These are phyloP conservation scores for Peromyscus attwateri DNA, from an alignment of 2,797 vertebrate species.

Conservation along the genomic window DNA sequence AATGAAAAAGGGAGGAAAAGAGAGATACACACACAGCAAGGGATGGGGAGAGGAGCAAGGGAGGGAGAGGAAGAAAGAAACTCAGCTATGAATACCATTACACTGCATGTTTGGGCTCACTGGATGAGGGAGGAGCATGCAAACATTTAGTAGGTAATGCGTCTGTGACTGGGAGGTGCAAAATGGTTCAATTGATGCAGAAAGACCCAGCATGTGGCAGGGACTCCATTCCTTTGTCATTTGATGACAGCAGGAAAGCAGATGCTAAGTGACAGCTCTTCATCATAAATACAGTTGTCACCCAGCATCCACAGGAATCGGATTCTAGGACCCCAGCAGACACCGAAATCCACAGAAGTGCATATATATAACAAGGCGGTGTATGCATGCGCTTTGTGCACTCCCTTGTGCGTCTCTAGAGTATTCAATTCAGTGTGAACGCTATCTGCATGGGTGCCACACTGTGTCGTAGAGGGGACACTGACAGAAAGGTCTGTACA, in stretches of 20 bases:
- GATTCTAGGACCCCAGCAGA: neutral
- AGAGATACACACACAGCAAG: neutral
- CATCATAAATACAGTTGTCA: neutral
- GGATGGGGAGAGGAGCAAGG: neutral
- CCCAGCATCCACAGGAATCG: neutral
- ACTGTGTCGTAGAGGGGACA: neutral
- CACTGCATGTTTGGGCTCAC: neutral
- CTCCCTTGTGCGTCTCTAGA: too few species aligned
- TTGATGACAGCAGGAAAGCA: neutral
- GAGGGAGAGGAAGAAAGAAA: too few species aligned
- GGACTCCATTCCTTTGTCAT: neutral
- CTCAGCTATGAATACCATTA: neutral
- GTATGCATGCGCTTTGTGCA: fast-evolving
- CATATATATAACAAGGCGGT: neutral
- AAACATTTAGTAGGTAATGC: neutral
- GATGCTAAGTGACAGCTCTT: neutral
- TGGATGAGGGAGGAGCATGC: neutral
- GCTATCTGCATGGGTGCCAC: too few species aligned
- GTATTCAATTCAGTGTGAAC: neutral
- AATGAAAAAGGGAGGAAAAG: neutral
- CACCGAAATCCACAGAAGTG: neutral
- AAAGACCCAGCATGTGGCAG: neutral
- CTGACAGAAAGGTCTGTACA: neutral
- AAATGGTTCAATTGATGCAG: neutral
- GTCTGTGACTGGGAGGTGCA: neutral